Conservation (phyloP, 2,113 vertebrate genomes). For the Spea multiplicata region DNA sequence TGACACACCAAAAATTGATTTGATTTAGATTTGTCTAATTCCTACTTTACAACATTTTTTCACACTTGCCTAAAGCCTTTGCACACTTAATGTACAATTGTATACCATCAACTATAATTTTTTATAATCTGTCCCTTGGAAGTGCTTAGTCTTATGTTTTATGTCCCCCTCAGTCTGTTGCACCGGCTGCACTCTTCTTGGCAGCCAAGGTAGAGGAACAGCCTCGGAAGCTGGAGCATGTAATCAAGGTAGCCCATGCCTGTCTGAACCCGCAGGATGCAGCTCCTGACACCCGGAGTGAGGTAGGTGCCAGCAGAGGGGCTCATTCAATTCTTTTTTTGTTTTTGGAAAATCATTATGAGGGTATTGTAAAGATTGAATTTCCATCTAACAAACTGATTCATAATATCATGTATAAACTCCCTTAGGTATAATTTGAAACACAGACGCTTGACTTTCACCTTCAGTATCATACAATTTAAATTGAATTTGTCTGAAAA, state of each 20-base stretch:
- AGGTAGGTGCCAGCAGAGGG: constrained; percentile 66
- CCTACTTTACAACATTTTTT: no score
- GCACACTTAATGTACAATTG: no score
- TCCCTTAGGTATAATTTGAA: no score
- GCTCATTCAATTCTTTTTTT: neutral
- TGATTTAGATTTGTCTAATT: no score
- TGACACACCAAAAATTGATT: no score
- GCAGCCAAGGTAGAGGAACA: constrained; percentile 97
- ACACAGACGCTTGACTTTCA: no score
- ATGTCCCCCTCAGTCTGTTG: constrained; percentile 70
- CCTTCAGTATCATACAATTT: no score
- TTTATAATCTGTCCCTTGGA: constrained; percentile 35
- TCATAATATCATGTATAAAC: neutral
- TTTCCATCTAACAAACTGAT: neutral
- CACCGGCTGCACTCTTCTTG: constrained; percentile 89
- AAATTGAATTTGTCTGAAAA: no score
- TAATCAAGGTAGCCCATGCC: constrained; percentile 92
- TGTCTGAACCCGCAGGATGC: constrained; percentile 90
- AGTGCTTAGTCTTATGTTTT: neutral
- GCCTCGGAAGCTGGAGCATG: constrained; percentile 91
- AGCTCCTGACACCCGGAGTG: constrained; percentile 85
- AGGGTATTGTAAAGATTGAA: neutral
- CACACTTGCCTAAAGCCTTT: no score
- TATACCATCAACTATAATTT: no score
- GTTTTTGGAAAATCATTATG: neutral